Evolutionary conservation across 2,113 vertebrate genomes (phyloP).

Genomic region (Takifugu bimaculatus): DNA sequence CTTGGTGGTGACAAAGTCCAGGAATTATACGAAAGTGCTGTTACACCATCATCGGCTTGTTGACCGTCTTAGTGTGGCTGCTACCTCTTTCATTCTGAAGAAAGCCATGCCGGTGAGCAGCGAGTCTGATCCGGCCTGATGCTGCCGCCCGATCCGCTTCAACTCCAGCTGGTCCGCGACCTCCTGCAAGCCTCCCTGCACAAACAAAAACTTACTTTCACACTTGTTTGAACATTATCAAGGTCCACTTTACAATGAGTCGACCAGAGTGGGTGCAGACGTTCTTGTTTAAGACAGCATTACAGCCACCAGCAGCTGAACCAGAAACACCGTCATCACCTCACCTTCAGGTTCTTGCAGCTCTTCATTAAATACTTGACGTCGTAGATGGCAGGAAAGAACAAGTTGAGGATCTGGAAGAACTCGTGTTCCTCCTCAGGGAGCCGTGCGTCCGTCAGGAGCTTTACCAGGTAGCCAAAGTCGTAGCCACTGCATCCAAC

Average conservation of each 20-base stretch:
- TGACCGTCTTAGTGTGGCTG: no score
- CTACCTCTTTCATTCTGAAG: conserved; percentile 98
- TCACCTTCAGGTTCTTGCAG: conserved; percentile 97
- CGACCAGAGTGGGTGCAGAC: no score
- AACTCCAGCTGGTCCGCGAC: conserved; percentile 97
- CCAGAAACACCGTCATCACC: not conserved
- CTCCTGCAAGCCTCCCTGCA: conserved; percentile 93
- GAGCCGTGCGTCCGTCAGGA: conserved; percentile 90
- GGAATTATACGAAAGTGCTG: no score
- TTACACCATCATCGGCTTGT: no score
- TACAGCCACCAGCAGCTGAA: no score
- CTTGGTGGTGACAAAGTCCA: no score
- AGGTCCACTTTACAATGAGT: no score
- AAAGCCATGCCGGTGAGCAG: conserved; percentile 97
- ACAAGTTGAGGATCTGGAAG: conserved; percentile 96
- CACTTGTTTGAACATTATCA: no score
- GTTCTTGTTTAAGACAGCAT: no score
- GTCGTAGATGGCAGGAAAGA: conserved; percentile 97
- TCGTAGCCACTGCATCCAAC: conserved; percentile 85
- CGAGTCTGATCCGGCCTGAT: conserved; percentile 96
- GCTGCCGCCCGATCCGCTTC: conserved; percentile 93
- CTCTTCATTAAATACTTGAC: conserved; percentile 99
- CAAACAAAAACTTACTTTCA: not conserved
- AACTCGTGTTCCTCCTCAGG: conserved; percentile 97
- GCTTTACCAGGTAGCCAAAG: conserved; percentile 97